Evolutionary conservation across 2,888 invertebrate species (phyloP), one percentile per base, ranked within the genome.

Genomic region (Tachina lurida): DNA sequence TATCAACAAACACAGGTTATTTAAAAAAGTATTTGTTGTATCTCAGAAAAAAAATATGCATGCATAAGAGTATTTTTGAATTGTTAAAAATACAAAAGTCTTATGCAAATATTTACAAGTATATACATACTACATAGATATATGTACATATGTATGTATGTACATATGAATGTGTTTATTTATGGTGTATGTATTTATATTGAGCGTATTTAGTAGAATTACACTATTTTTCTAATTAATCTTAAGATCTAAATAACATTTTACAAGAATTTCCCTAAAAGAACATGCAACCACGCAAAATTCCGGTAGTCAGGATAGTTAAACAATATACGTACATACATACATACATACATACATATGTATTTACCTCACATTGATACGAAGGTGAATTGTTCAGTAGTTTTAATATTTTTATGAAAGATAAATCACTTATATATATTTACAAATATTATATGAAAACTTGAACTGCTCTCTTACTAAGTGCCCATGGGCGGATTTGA

Each of bases 161-260:
- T 10, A 49, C 19, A 49, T 49, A 49, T n/a, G 8, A 8, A 49
- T n/a, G n/a, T 31, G 7, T 31, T 7, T 7, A 31, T 31, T 31
- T 31, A 31, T 31, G 5, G 31, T 31, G 5, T 31, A 31, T 1
- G 7, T 31, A 31, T 9, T 13, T 15, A 31, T 81, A 74, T 75
- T 79, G 76, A 71, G 76, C 15, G 67, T 73, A 52, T 79, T 83
- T 76, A 79, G 74, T 45, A 43, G 39, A 83, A 77, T 73, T 73
- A 83, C 43, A 79, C 19, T 54, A 63, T 73, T 86, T 86, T 83
- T 76, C 75, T 45, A 83, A 73, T 73, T 86, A 76, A 86, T 86
- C 83, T 83, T 58, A 17, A 73, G 76, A 86, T 86, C 86, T 86
- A 68, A 83, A 83, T 62, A 65, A 22, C 65, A 19, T 76, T 83